Base-by-base conservation (phyloP, 2,888 invertebrate genomes). In the Tetragonula carbonaria region DNA sequence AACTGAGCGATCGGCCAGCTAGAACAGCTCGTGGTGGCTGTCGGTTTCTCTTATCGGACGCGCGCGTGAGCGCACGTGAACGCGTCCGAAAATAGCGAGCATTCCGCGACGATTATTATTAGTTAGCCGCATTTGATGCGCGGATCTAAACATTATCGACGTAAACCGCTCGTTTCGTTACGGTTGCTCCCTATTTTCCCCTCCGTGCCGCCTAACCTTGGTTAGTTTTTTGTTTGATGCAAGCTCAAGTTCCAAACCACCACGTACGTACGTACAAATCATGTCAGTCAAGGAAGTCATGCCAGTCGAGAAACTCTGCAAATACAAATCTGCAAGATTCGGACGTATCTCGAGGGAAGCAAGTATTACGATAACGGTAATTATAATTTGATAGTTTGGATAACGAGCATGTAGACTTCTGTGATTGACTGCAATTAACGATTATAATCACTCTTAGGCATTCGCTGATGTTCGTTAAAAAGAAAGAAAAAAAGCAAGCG, bases 51-150 rank as follows among this genome's bases (percentile, higher is more conserved):
- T 86, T 89, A 90, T 91, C 90, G 86, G 74, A 72, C 82, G 83
- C 66, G 78, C 53, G 62, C 79, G 70, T 73, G 67, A 72, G 82
- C 77, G 83, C 76, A 82, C 84, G 75, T 67, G 79, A 87, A 84
- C 81, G 83, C 71, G 80, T 74, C 85, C 88, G 72, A 88, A 91
- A 92, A 92, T 91, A 92, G 87, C 85, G 78, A 82, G 80, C 89
- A 91, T 91, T 88, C 90, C 91, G 84, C 87, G 86, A 85, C 85
- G 89, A 79, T 84, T 92, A 92, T 91, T 91, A 85, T 85, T 85
- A 85, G 78, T 84, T 73, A 74, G 85, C 84, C 84, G 77, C 83
- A 85, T 90, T 90, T 78, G 86, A 88, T 78, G 81, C 59, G 72
- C 81, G 45, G 45, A 79, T 67, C 80, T 84, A 71, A 87, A 84